Conservation (phyloP, 2,888 invertebrate genomes). For the Lycia hirtaria region DNA sequence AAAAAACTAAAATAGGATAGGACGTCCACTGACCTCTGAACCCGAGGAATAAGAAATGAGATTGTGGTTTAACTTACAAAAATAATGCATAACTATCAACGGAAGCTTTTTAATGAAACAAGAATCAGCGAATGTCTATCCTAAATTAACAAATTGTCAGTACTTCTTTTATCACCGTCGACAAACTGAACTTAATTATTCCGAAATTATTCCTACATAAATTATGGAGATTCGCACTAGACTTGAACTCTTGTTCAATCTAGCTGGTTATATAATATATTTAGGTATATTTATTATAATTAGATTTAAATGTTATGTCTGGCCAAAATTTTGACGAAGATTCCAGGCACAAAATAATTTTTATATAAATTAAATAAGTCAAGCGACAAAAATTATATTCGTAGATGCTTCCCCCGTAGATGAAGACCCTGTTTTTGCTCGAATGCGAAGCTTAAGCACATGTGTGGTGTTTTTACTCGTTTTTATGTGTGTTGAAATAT, state of each 20-base stretch:
- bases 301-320: background rate
- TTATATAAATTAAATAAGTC: constrained; percentile 9
- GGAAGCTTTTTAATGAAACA: background rate
- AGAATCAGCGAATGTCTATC: background rate
- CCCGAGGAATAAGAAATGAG: constrained; percentile 17
- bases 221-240: constrained; percentile 3
- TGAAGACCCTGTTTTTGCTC: constrained; percentile 66
- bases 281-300: background rate
- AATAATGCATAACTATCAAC: background rate
- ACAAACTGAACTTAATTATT: background rate
- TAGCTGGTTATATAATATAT: background rate
- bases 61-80: background rate
- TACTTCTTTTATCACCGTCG: background rate
- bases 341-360: constrained; percentile 1
- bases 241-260: background rate
- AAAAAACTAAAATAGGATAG: constrained; percentile 37
- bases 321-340: background rate
- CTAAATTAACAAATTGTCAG: background rate
- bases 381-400: constrained; percentile 22
- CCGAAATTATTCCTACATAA: background rate
- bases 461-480: constrained; percentile 68
- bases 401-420: constrained; percentile 38
- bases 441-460: constrained; percentile 72
- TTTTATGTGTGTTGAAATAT: constrained; percentile 56
- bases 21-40: constrained; percentile 37